phyloP scores from a whole-genome alignment of 2,888 invertebrate genomes.

The Aleiodes alternator region DNA sequence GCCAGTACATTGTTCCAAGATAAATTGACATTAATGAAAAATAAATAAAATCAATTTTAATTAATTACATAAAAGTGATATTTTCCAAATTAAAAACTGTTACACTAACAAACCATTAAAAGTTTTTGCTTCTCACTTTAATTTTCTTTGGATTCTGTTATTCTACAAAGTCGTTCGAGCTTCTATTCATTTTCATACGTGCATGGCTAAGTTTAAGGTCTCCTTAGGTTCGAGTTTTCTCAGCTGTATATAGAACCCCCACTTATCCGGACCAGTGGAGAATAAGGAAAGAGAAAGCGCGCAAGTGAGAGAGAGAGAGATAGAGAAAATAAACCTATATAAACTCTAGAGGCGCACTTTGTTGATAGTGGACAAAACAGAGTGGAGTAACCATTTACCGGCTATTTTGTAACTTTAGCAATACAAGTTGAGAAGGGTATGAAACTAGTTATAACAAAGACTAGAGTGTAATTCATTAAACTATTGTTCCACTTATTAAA shows the following conservation, averaged over 20 bases:
- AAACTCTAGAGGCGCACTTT: conserved; percentile 20
- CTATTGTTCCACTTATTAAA: neutral
- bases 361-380: conserved; percentile 33
- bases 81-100: too few relatives aligned
- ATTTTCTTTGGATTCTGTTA: conserved; percentile 23
- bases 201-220: conserved; percentile 18
- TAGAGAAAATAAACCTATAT: conserved; percentile 11
- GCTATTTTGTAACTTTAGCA: conserved; percentile 7
- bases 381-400: conserved; percentile 11
- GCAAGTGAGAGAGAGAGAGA: neutral
- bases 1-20: too few relatives aligned
- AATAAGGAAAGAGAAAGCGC: too few relatives aligned
- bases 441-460: conserved; percentile 4
- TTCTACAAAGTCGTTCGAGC: conserved; percentile 26
- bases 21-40: too few relatives aligned
- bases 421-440: neutral
- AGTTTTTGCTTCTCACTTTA: neutral
- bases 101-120: too few relatives aligned
- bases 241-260: neutral
- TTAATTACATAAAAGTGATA: too few relatives aligned
- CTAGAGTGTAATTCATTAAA: neutral
- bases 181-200: conserved; percentile 26
- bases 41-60: too few relatives aligned
- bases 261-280: conserved; percentile 10
- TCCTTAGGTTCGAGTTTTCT: neutral